A percentile compares a stretch with the other conserved stretches of the same genome.
These are phyloP conservation scores for Clamator glandarius DNA, from an alignment of 2,797 vertebrate species.

Conservation along the genomic window DNA sequence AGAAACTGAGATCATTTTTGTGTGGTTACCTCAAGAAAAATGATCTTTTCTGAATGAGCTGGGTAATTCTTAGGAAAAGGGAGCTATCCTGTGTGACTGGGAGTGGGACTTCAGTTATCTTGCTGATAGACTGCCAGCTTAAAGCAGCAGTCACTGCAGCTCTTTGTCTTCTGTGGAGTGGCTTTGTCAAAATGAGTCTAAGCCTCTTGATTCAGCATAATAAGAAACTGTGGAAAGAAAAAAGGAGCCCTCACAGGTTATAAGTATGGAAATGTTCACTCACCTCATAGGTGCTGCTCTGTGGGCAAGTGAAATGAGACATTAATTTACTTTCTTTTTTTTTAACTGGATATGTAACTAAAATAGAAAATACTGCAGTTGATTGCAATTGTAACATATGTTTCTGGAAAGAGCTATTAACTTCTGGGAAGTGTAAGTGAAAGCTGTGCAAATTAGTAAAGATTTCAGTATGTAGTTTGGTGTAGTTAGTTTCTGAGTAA, in stretches of 20 bases:
- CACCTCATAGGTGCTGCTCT: background rate
- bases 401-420: background rate
- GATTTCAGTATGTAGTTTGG: background rate
- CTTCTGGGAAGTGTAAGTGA: background rate
- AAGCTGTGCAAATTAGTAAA: constrained; percentile 14
- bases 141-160: background rate
- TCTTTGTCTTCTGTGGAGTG: background rate
- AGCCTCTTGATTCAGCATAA: background rate
- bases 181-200: background rate
- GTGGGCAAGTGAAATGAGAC: background rate
- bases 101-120: background rate
- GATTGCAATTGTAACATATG: background rate
- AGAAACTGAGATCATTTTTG: background rate
- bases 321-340: background rate
- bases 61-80: background rate
- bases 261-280: background rate
- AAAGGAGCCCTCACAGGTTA: background rate
- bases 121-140: background rate
- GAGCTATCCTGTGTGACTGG: background rate
- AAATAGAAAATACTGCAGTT: constrained; percentile 17
- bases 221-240: background rate
- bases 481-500: background rate
- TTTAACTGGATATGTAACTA: background rate
- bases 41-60: background rate
- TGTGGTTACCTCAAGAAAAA: background rate